Evolutionary conservation across 2,888 invertebrate genomes (phyloP).

Genomic region (Agrochola circellaris): DNA sequence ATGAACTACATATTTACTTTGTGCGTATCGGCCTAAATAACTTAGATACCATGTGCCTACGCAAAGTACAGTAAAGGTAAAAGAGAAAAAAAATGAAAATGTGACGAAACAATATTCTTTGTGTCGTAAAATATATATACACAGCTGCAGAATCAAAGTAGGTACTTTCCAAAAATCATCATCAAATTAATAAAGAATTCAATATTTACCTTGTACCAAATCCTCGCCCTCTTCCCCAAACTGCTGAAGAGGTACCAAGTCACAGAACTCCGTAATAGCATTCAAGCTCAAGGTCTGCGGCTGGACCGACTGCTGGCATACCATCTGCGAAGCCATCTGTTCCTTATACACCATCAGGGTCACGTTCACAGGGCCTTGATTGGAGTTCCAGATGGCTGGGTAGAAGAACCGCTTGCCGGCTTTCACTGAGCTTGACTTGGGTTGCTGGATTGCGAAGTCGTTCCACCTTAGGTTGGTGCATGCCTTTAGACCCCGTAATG

Average conservation of each 20-base stretch:
- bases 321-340: constrained; percentile 91
- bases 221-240: constrained; percentile 92
- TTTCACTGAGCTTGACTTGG: constrained; percentile 86
- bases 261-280: constrained; percentile 95
- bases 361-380: constrained; percentile 92
- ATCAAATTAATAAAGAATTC: not conserved
- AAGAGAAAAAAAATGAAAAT: not conserved
- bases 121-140: not conserved
- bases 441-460: constrained; percentile 92
- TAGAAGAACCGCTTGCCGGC: constrained; percentile 94
- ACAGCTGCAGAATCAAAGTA: not conserved
- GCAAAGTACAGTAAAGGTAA: not conserved
- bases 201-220: constrained; percentile 91
- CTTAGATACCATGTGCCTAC: constrained; percentile 31
- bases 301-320: constrained; percentile 92
- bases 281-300: constrained; percentile 92
- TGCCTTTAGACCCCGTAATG: constrained; percentile 93
- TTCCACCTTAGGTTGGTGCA: constrained; percentile 93
- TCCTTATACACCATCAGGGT: constrained; percentile 92
- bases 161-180: not conserved
- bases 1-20: constrained; percentile 50
- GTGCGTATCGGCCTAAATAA: constrained; percentile 44
- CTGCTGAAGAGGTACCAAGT: constrained; percentile 93
- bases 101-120: not conserved
- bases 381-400: constrained; percentile 93